Conservation (phyloP, 1,140 invertebrate genomes). For the Drosophila novamexicana region DNA sequence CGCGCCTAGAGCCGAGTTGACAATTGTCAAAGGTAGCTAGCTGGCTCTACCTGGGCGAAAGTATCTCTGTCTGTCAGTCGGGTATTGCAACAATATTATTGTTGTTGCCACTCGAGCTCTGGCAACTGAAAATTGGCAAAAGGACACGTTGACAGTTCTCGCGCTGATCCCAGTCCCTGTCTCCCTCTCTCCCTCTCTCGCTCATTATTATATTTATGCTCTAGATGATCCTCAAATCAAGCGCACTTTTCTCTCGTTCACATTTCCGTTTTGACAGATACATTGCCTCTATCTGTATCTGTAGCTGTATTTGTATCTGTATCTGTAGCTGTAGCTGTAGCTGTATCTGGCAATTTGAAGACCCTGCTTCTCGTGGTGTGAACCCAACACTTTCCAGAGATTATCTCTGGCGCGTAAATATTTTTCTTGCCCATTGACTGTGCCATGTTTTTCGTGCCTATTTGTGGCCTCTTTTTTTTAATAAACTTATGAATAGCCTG, state of each 20-base stretch:
- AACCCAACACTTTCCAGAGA: slow-evolving; percentile 73
- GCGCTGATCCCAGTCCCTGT: not conserved
- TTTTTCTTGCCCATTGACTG: slow-evolving; percentile 80
- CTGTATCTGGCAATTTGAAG: slow-evolving; percentile 62
- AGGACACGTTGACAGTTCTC: slow-evolving; percentile 19
- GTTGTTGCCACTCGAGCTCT: slow-evolving; percentile 66
- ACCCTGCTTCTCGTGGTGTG: slow-evolving; percentile 50
- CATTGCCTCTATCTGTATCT: slow-evolving; percentile 59
- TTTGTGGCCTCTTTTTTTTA: slow-evolving; percentile 60
- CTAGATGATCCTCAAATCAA: slow-evolving; percentile 82
- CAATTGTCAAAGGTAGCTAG: slow-evolving; percentile 55
- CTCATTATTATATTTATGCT: slow-evolving; percentile 35
- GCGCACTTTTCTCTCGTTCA: slow-evolving; percentile 75
- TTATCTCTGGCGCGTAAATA: slow-evolving; percentile 83
- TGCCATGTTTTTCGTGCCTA: slow-evolving; percentile 59
- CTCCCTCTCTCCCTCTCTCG: slow-evolving; percentile 14
- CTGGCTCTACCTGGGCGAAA: slow-evolving; percentile 22
- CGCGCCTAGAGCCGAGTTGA: slow-evolving; percentile 74
- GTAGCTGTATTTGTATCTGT: slow-evolving; percentile 34
- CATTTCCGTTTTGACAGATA: slow-evolving; percentile 82
- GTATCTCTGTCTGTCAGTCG: slow-evolving; percentile 38
- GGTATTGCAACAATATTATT: slow-evolving; percentile 65
- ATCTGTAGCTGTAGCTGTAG: slow-evolving; percentile 23
- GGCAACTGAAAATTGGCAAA: slow-evolving; percentile 37
- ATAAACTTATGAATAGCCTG: slow-evolving; percentile 71